phyloP scores from a whole-genome alignment of 2,888 invertebrate species.

The Yponomeuta sedellus region DNA sequence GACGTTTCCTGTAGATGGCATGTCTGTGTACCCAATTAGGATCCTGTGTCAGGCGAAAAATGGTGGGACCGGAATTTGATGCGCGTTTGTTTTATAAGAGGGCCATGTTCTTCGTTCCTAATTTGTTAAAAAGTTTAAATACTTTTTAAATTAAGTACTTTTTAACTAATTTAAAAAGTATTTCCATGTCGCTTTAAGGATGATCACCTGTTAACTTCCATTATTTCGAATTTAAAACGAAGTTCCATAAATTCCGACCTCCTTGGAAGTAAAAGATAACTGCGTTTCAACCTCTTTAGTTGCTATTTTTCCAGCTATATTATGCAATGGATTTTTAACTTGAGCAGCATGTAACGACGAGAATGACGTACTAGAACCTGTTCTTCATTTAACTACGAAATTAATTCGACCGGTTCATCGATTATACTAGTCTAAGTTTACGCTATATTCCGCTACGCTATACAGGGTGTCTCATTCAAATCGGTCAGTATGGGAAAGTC shows the following conservation, averaged over 20 bases:
- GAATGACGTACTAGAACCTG: neutral
- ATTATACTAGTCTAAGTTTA: too few relatives aligned
- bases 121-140: too few relatives aligned
- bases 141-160: too few relatives aligned
- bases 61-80: neutral
- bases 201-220: too few relatives aligned
- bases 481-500: too few relatives aligned
- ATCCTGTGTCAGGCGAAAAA: neutral
- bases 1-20: neutral
- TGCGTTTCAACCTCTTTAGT: neutral
- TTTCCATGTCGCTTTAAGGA: neutral
- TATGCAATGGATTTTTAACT: slow-evolving; percentile 8
- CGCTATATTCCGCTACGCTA: too few relatives aligned
- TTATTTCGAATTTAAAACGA: too few relatives aligned
- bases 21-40: neutral
- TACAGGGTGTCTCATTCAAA: too few relatives aligned
- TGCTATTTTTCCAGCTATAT: neutral
- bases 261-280: neutral
- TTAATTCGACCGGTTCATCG: slow-evolving; percentile 9
- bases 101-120: neutral
- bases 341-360: neutral
- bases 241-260: too few relatives aligned
- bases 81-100: neutral
- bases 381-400: slow-evolving; percentile 5
- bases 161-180: neutral